These are phyloP conservation scores for Chaetura pelagica DNA, from an alignment of 2,113 vertebrate genomes.

Conservation along the genomic window DNA sequence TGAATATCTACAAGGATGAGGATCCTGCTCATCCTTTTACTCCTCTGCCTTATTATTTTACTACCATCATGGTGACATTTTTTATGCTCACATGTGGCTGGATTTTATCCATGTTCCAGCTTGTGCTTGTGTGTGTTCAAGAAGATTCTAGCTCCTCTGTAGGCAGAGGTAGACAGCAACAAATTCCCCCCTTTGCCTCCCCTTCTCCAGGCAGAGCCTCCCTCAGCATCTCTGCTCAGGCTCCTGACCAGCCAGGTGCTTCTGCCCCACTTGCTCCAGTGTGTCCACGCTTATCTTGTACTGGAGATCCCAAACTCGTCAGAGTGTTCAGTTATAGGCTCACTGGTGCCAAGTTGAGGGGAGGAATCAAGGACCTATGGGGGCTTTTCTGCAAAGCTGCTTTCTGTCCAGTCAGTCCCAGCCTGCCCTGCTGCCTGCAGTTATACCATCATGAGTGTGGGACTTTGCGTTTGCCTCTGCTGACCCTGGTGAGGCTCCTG, in stretches of 20 bases:
- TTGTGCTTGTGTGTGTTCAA: neutral
- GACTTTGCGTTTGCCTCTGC: neutral
- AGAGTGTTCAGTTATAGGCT: too few species aligned
- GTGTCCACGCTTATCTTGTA: neutral
- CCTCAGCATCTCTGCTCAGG: neutral
- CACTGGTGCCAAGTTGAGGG: neutral
- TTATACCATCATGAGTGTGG: fast-evolving
- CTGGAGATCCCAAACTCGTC: neutral
- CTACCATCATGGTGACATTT: neutral
- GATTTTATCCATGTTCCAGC: neutral
- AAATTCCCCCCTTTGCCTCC: neutral
- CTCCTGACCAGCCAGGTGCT: fast-evolving
- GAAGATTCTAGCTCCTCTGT: neutral
- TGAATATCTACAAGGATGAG: neutral
- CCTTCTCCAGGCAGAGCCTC: neutral
- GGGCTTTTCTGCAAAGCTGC: neutral
- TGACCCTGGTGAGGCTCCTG: neutral
- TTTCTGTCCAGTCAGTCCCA: neutral
- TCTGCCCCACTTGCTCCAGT: neutral
- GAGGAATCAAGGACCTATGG: neutral
- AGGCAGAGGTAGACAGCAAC: neutral
- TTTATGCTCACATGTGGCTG: neutral
- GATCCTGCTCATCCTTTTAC: neutral
- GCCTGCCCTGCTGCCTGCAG: neutral
- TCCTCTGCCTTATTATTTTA: neutral